Base-by-base conservation (phyloP, 2,797 vertebrate species). In the Cygnus olor region DNA sequence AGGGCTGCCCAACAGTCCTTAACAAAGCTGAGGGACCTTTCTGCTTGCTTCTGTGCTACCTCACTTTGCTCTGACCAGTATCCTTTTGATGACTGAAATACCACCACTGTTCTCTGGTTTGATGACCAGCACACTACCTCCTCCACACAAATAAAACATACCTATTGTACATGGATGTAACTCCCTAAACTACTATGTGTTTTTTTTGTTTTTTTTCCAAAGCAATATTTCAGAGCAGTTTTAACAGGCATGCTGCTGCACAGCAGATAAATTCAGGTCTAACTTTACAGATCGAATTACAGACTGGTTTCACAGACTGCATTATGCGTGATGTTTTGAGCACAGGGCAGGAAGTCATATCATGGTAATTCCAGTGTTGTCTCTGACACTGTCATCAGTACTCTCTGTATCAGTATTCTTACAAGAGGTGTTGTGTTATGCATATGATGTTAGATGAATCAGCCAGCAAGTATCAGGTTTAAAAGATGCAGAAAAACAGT, bases 231-330 rank as follows among this genome's bases (percentile, higher is more conserved):
- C 18, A 72, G 28, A 54, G 18, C 11, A 68, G 47, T 66, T 88
- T 86, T 44, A 72, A 27, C 18, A 5, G 5, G 32, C 24, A 32
- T 56, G 30, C 2, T 92, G 73, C 53, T 77, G 60, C 60, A 84
- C 32, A 81, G 51, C 45, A 88, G 44, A 65, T 20, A 88, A 80
- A 90, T 49, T 71, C 47, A 81, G 34, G 21, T 73, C 19, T 56
- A 57, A 77, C 56, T 81, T 85, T n/a, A 80, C 0, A 0, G 22
- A 68, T 0, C 69, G 34, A 70, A 82, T 87, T 77, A 64, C 44
- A 68, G 32, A 13, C 17, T 63, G 25, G 77, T 70, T 85, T 85
- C 38, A 79, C 0, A 0, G 20, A 71, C 0, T 74, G 34, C 64
- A 80, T 87, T 80, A 64, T 38, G 57, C 1, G 25, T 24, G 2